These are phyloP conservation scores for Hirtodrosophila duncani DNA, from an alignment of 2,888 invertebrate genomes.

Conservation along the genomic window DNA sequence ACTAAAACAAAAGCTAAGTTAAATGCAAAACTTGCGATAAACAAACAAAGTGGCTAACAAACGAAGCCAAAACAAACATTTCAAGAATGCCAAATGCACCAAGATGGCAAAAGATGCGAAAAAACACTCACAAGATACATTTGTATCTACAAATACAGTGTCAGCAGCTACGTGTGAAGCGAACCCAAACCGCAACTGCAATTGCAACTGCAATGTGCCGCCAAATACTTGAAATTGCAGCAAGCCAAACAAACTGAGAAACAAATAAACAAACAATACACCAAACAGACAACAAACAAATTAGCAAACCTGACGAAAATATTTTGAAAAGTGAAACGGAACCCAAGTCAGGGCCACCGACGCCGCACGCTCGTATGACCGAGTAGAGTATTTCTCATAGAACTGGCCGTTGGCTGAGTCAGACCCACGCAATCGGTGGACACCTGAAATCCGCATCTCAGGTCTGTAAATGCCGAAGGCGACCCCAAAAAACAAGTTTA, in stretches of 20 bases:
- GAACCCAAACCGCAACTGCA: constrained; percentile 54
- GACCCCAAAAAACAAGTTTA: no score
- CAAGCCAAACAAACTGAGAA: constrained; percentile 19
- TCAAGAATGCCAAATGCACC: constrained; percentile 14
- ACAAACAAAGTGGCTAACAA: constrained; percentile 7
- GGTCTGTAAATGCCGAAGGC: no score
- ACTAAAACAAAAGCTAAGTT: constrained; percentile 45
- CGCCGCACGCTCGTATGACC: neutral
- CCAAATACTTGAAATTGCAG: constrained; percentile 45
- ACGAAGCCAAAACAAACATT: constrained; percentile 16
- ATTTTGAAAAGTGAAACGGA: constrained; percentile 66
- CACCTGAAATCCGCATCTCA: constrained; percentile 18
- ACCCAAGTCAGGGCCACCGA: constrained; percentile 58
- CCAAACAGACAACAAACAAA: constrained; percentile 14
- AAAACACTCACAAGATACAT: constrained; percentile 17
- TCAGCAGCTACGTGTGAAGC: constrained; percentile 51
- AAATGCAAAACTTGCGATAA: constrained; percentile 23
- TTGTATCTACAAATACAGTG: constrained; percentile 5
- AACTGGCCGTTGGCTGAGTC: constrained; percentile 45
- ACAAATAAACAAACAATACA: constrained; percentile 6
- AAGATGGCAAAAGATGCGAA: neutral
- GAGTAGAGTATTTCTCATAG: constrained; percentile 13
- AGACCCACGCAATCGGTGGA: constrained; percentile 53
- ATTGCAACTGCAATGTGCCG: constrained; percentile 31
- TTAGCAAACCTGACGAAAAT: constrained; percentile 39